Evolutionary conservation across 1,140 invertebrate genomes (phyloP).

Genomic region (Drosophila sucinea): DNA sequence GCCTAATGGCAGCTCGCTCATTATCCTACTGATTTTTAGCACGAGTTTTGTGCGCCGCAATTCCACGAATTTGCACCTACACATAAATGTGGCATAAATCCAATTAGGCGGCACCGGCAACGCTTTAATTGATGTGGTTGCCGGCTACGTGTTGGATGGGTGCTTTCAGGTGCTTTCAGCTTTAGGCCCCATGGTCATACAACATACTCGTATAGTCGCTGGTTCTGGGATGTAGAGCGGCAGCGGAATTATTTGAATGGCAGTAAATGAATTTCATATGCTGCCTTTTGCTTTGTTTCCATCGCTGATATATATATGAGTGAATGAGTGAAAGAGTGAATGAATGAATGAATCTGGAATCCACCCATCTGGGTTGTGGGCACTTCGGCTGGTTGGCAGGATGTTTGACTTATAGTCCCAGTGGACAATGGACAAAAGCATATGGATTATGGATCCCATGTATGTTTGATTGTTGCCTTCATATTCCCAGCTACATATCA

Average conservation of each 20-base stretch:
- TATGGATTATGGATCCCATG: not conserved
- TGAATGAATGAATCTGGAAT: too few relatives aligned
- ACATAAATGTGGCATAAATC: conserved; percentile 80
- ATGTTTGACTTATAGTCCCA: too few relatives aligned
- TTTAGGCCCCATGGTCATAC: conserved; percentile 27
- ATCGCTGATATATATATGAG: conserved; percentile 43
- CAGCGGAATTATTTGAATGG: conserved; percentile 30
- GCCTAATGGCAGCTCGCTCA: conserved; percentile 55
- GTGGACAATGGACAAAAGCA: not conserved
- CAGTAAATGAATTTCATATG: conserved; percentile 75
- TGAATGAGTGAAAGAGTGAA: conserved; percentile 13
- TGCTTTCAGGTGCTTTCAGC: conserved; percentile 1
- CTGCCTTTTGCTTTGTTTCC: conserved; percentile 62
- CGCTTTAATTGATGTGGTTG: conserved; percentile 76
- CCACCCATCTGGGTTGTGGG: not conserved
- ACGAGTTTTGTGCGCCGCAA: conserved; percentile 37
- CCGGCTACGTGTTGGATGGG: conserved; percentile 58
- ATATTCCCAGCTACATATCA: not conserved
- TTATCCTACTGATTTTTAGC: conserved; percentile 75
- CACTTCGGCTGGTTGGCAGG: not conserved
- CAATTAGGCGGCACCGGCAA: conserved; percentile 73
- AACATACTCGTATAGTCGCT: not conserved
- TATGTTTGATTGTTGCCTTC: not conserved
- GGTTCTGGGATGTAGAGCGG: not conserved
- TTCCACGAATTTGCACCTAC: conserved; percentile 72